Conservation (phyloP, 35 echinoderm and acorn worm genomes). For the Antedon bifida region DNA sequence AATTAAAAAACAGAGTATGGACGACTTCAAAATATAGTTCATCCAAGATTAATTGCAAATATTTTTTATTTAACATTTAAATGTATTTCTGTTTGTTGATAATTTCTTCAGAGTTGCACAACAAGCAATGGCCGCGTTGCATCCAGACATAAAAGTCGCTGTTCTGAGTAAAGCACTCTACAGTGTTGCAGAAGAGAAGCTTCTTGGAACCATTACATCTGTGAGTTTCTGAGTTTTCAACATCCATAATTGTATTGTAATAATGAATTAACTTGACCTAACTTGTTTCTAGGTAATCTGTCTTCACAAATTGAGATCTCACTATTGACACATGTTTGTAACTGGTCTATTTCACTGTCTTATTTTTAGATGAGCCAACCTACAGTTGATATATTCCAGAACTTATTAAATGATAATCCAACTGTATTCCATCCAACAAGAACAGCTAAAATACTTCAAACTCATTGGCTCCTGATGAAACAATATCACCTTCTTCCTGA, state of each 20-base stretch:
- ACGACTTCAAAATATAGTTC: too few relatives aligned
- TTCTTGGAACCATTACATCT: slow-evolving; percentile 52
- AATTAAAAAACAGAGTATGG: too few relatives aligned
- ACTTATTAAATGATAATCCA: slow-evolving; percentile 67
- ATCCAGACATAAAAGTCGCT: slow-evolving; percentile 77
- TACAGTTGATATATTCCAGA: slow-evolving; percentile 66
- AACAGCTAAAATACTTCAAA: slow-evolving; percentile 59
- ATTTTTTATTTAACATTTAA: too few relatives aligned
- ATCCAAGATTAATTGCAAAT: too few relatives aligned
- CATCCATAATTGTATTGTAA: too few relatives aligned
- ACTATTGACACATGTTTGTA: too few relatives aligned
- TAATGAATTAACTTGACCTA: too few relatives aligned
- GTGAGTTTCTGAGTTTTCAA: slow-evolving; percentile 56
- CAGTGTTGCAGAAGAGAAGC: slow-evolving; percentile 79
- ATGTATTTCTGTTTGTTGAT: too few relatives aligned
- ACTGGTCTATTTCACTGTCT: too few relatives aligned
- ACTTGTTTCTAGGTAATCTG: too few relatives aligned
- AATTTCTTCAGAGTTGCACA: slow-evolving; percentile 49
- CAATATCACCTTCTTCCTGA: slow-evolving; percentile 90
- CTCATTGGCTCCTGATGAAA: slow-evolving; percentile 91
- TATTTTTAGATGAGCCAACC: slow-evolving; percentile 60
- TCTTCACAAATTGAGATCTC: too few relatives aligned
- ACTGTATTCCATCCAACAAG: slow-evolving; percentile 62
- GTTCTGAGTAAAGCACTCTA: slow-evolving; percentile 80
- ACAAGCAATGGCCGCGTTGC: slow-evolving; percentile 67